A percentile compares a stretch with the other conserved stretches of the same genome.
phyloP scores from a whole-genome alignment of 35 echinoderm and acorn worm species.

The Amphiura filiformis region DNA sequence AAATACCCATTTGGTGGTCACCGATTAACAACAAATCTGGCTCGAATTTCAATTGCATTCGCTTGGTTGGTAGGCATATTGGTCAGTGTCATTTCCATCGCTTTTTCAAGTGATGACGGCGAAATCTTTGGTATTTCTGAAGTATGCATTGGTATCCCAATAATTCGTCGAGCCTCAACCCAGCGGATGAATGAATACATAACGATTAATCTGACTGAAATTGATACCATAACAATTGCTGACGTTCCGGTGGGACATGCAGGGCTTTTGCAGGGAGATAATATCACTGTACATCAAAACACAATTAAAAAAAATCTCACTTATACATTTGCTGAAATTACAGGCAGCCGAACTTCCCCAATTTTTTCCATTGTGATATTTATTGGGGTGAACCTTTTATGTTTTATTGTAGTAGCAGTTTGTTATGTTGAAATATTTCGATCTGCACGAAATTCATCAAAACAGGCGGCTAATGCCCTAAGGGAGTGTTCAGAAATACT shows the following conservation, averaged over 20 bases:
- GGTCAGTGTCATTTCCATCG: conserved; percentile 35
- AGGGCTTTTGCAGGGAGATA: too few species aligned
- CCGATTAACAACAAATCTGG: conserved; percentile 5
- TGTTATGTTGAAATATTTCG: background rate
- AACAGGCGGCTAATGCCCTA: too few species aligned
- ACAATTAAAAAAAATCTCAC: background rate
- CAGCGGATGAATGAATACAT: background rate
- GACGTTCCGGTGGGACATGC: background rate
- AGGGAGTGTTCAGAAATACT: too few species aligned
- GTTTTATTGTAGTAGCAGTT: conserved; percentile 5
- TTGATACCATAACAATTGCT: background rate
- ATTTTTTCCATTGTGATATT: background rate
- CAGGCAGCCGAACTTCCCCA: background rate
- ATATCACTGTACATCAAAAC: too few species aligned
- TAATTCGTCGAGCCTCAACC: too few species aligned
- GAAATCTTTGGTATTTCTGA: conserved; percentile 40
- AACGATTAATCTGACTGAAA: background rate
- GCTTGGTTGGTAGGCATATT: conserved; percentile 36
- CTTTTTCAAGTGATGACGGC: background rate
- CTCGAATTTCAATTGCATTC: background rate
- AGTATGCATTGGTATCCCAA: conserved; percentile 58
- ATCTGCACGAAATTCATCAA: background rate
- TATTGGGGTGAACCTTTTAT: background rate
- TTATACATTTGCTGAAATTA: background rate
- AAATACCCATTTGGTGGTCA: conserved; percentile 23